Evolutionary conservation across 2,113 vertebrate species (phyloP), one percentile per base, ranked within the genome.

Genomic region (Trichechus manatus): DNA sequence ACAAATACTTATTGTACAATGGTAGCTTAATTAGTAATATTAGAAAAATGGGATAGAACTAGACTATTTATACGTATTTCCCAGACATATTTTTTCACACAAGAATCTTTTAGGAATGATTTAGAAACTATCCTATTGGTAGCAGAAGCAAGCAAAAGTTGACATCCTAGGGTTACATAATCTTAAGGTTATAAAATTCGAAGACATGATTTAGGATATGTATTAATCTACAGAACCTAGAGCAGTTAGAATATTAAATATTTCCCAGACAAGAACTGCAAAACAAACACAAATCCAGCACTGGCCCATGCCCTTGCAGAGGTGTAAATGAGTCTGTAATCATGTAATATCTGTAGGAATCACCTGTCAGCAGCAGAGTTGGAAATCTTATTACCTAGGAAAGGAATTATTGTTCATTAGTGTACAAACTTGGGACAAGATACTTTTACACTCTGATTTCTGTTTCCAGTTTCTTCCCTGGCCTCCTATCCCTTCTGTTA

Each of bases 381-480:
- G 15, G 47, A 64, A 64, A 75, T 56, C 53, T 74, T 61, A 74
- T 59, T 36, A 64, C 22, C 72, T 80, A 22, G 31, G 8, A 56
- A 64, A 80, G n/a, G 31, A 95, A 88, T 82, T 42, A 74, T 15
- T 70, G 31, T 47, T 64, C 75, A 87, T 47, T 92, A 31, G 33
- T 59, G 90, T 75, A 81, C 27, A 77, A 88, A 90, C 47, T 36
- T 72, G n/a, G 19, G 66, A 56, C 87, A 23, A 93, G 64, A 42
- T 64, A n/a, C 53, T 85, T 93, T 94, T 47, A 94, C 75, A 91
- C 47, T 93, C 63, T 77, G 27, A 93, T 88, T 88, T 91, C 72
- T 47, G 29, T n/a, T 75, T 91, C 61, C 9, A 2, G 27, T 80
- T 82, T 91, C 36, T 68, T 91, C 50, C 63, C 29, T 87, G 64